Evolutionary conservation across 1,140 invertebrate genomes (phyloP), one percentile per base, ranked within the genome.

Genomic region (Aphis craccivora): DNA sequence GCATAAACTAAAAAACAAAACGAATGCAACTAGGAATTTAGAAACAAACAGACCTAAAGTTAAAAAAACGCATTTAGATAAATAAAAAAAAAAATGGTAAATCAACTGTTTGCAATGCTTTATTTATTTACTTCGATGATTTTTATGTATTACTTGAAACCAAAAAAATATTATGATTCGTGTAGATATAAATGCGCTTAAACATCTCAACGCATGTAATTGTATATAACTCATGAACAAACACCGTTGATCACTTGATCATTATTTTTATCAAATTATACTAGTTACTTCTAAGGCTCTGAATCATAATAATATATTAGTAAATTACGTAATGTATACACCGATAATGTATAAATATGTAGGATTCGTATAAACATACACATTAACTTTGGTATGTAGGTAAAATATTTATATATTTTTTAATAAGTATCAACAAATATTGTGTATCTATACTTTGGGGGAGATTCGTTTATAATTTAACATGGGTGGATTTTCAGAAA

Each of bases 351-450:
- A 53, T 88, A 53, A 53, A 35, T 60, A 67, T 18, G n/a, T n/a
- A 76, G 30, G 30, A 18, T 35, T n/a, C n/a, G n/a, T 76, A 76
- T 18, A 76, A 76, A 35, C 30, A 22, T 60, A 90, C 37, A 40
- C 23, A 90, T 43, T 90, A n/a, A 93, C 81, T 37, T 55, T 53
- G 91, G 91, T 86, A 93, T 93, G 91, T 53, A 22, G 91, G 40
- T 55, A 92, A 37, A 76, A 48, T 81, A 76, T 91, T 45, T 51
- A 37, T 81, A 9, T 30, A n/a, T n/a, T n/a, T 76, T 67, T 81
- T 67, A n/a, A 55, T 53, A 51, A 92, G 86, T 40, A 86, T 30
- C 43, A 51, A 55, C 22, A 35, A 89, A 89, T 45, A 90, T 43
- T 60, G 23, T 18, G 43, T 93, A 86, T 86, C 20, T 53, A 25